Evolutionary conservation across 2,113 vertebrate species (phyloP), one percentile per base, ranked within the genome.

Genomic region (Alethe diademata): DNA sequence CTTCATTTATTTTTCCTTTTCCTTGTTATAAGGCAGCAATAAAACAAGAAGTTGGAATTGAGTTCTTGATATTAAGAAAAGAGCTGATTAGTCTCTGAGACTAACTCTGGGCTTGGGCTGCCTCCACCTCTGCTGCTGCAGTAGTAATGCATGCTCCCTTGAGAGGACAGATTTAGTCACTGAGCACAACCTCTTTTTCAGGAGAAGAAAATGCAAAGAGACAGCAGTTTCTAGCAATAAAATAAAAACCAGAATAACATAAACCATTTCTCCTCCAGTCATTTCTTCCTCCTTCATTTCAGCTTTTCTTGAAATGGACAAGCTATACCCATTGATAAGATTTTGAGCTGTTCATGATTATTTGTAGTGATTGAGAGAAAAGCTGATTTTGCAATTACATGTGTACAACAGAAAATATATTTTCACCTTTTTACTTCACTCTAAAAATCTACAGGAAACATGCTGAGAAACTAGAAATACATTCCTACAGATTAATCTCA

Each of bases 181-280:
- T 86, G 78, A 90, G 64, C 1, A 0, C 78, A 93, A 86, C 48
- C 75, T 90, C 71, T 92, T 95, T 90, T 88, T 58, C 94, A 83
- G 73, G 58, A 95, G 85, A 97, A 93, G 93, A 92, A 96, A 97
- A 96, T 95, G 88, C 93, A 95, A 95, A 92, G 92, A 96, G 93
- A 94, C 90, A 94, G 96, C 81, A 90, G 85, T 95, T 97, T 94
- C 87, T 89, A 82, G 87, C 87, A 91, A 83, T 88, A 90, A 95
- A 95, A 91, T 91, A 91, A 76, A 92, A 92, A 1, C 1, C 43
- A 65, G 69, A 93, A 20, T 45, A 83, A 66, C 75, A 76, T 43
- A 88, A 88, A 90, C 29, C 35, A 73, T 90, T 86, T 82, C 31
- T 88, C 26, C 45, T 18, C 25, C 31, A 65, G 45, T 90, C 33